These are phyloP conservation scores for Plebejus melissa DNA, from an alignment of 2,888 invertebrate species.

Conservation along the genomic window DNA sequence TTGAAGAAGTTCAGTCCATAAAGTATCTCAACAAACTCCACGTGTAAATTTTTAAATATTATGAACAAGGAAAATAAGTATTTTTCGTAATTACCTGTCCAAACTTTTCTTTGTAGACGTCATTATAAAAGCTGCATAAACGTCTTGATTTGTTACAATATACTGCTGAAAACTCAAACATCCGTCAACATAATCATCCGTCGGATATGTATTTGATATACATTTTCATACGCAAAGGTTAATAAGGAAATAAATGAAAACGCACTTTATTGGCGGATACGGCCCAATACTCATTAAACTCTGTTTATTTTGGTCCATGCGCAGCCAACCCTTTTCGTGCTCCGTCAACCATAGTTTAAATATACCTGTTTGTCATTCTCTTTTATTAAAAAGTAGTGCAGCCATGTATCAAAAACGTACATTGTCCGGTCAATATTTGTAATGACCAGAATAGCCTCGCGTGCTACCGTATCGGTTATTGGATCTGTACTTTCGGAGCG, in stretches of 20 bases:
- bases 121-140: not conserved
- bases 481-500: slow-evolving; percentile 25
- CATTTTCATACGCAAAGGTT: not conserved
- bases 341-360: slow-evolving; percentile 40
- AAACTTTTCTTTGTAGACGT: not conserved
- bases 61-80: slow-evolving; percentile 8
- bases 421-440: slow-evolving; percentile 28
- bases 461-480: slow-evolving; percentile 20
- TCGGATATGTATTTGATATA: not conserved
- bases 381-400: slow-evolving; percentile 39
- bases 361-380: slow-evolving; percentile 38
- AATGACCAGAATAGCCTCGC: slow-evolving; percentile 25
- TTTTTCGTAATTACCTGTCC: slow-evolving; percentile 8
- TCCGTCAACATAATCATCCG: not conserved
- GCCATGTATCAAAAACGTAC: slow-evolving; percentile 23
- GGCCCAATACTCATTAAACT: slow-evolving; percentile 44
- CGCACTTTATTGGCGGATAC: slow-evolving; percentile 12
- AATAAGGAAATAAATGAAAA: slow-evolving; percentile 19
- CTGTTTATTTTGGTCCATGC: slow-evolving; percentile 39
- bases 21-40: slow-evolving; percentile 28
- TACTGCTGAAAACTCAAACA: not conserved
- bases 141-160: not conserved
- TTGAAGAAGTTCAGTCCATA: slow-evolving; percentile 31
- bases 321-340: slow-evolving; percentile 34
- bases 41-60: slow-evolving; percentile 31